These are phyloP conservation scores for Decapterus maruadsi DNA, from an alignment of 2,797 vertebrate genomes.

Conservation along the genomic window DNA sequence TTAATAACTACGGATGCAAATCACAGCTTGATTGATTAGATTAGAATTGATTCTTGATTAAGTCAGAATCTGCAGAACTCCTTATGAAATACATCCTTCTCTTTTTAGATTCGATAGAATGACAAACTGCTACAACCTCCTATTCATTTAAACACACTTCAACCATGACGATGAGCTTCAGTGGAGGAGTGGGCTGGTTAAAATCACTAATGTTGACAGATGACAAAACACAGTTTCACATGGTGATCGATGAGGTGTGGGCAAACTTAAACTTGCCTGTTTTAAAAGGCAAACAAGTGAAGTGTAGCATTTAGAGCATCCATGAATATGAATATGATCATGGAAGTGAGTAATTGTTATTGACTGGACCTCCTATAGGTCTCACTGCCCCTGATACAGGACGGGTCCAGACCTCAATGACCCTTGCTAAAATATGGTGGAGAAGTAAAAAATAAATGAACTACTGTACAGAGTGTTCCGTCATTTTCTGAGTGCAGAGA, in stretches of 20 bases:
- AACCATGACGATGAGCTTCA: background rate
- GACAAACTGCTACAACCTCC: slow-evolving; percentile 1
- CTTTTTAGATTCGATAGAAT: slow-evolving; percentile 21
- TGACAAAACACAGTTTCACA: background rate
- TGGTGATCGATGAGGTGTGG: background rate
- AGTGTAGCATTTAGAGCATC: background rate
- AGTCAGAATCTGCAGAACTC: background rate
- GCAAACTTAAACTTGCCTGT: background rate
- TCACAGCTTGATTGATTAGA: slow-evolving; percentile 15
- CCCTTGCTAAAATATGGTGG: slow-evolving; percentile 4
- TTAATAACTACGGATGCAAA: slow-evolving; percentile 21
- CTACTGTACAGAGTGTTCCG: background rate
- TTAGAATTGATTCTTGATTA: slow-evolving; percentile 37
- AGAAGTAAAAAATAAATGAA: slow-evolving; percentile 22
- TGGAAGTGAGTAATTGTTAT: slow-evolving; percentile 12
- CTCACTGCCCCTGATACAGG: background rate
- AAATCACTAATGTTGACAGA: slow-evolving; percentile 13
- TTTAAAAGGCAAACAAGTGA: slow-evolving; percentile 22
- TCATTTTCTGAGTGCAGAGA: background rate
- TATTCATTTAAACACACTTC: slow-evolving; percentile 14
- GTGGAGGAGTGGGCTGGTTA: background rate
- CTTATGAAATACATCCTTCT: slow-evolving; percentile 3
- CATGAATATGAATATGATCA: slow-evolving; percentile 9
- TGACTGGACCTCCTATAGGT: slow-evolving; percentile 2
- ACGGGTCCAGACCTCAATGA: background rate